Percentiles rank a stretch among this genome's conserved stretches.
Conservation (phyloP, 2,797 vertebrate genomes). For the Notamacropus eugenii region DNA sequence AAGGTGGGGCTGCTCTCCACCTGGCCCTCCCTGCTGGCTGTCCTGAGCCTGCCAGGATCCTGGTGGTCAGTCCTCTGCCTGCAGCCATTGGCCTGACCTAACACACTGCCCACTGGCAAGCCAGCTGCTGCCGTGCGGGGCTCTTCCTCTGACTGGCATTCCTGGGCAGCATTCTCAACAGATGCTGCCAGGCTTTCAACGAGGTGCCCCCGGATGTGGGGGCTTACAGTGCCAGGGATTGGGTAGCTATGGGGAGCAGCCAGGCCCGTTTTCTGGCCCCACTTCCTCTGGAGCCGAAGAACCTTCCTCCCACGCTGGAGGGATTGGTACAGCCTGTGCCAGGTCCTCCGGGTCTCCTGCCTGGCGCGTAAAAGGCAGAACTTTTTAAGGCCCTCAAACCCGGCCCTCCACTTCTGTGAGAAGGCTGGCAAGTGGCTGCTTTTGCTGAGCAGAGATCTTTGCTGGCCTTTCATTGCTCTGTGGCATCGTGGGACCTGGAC, state of each 20-base stretch:
- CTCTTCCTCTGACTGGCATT: constrained; percentile 69
- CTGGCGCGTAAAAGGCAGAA: constrained; percentile 81
- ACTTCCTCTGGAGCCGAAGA: constrained; percentile 72
- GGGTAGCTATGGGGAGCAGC: constrained; percentile 61
- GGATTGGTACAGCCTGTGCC: constrained; percentile 62
- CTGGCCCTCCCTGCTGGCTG: constrained; percentile 67
- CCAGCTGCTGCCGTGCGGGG: constrained; percentile 70
- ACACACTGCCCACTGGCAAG: constrained; percentile 75
- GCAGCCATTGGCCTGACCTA: constrained; percentile 66
- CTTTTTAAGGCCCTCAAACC: constrained; percentile 81
- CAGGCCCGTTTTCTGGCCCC: constrained; percentile 72
- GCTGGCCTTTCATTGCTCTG: constrained; percentile 86
- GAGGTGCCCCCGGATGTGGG: constrained; percentile 53
- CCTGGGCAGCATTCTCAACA: constrained; percentile 71
- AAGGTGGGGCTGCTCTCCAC: constrained; percentile 73
- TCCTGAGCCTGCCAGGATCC: constrained; percentile 80
- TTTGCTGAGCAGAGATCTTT: constrained; percentile 81
- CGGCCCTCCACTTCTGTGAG: constrained; percentile 84
- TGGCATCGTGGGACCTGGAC: constrained; percentile 86
- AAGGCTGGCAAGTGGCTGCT: constrained; percentile 78
- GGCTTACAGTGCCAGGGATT: constrained; percentile 70
- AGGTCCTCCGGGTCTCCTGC: constrained; percentile 65
- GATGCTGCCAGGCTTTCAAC: constrained; percentile 54
- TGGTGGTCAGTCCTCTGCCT: constrained; percentile 59
- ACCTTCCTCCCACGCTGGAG: constrained; percentile 69